Evolutionary conservation across 2,888 invertebrate species (phyloP).

Genomic region (Habroteleia sp.): DNA sequence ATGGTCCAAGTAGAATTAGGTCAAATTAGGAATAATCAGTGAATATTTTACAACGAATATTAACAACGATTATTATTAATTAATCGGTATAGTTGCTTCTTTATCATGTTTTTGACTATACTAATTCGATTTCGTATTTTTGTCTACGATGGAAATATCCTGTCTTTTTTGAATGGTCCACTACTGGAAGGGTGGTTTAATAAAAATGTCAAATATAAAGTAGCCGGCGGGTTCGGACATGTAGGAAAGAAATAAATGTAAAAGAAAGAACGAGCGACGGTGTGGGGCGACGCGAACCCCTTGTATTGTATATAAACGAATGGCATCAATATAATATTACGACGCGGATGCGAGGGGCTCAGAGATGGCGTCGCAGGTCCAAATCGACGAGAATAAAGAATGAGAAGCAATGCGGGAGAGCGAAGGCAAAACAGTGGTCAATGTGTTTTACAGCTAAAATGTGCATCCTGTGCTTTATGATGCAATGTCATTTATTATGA

Average conservation of each 20-base stretch:
- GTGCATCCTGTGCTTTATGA: constrained; percentile 66
- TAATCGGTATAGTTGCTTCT: too few species aligned
- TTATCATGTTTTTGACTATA: background rate
- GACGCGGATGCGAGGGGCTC: constrained; percentile 49
- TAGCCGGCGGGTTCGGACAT: constrained; percentile 79
- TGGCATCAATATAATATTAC: constrained; percentile 70
- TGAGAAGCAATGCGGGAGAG: constrained; percentile 27
- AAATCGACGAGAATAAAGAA: constrained; percentile 55
- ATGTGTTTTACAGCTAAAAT: constrained; percentile 61
- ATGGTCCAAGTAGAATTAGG: too few species aligned
- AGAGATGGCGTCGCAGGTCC: constrained; percentile 42
- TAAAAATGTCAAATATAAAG: constrained; percentile 81
- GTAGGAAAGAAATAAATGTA: constrained; percentile 80
- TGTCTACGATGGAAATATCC: constrained; percentile 75
- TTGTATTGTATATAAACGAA: constrained; percentile 65
- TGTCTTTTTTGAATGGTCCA: constrained; percentile 72
- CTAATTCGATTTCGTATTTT: constrained; percentile 64
- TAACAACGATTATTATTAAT: too few species aligned
- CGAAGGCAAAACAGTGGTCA: constrained; percentile 49
- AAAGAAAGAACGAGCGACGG: constrained; percentile 66
- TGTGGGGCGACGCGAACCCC: constrained; percentile 50
- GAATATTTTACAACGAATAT: too few species aligned
- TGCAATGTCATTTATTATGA: constrained; percentile 65
- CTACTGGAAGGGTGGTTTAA: constrained; percentile 74
- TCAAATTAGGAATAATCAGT: too few species aligned